These are phyloP conservation scores for Corythoichthys intestinalis DNA, from an alignment of 2,113 vertebrate species.

Conservation along the genomic window DNA sequence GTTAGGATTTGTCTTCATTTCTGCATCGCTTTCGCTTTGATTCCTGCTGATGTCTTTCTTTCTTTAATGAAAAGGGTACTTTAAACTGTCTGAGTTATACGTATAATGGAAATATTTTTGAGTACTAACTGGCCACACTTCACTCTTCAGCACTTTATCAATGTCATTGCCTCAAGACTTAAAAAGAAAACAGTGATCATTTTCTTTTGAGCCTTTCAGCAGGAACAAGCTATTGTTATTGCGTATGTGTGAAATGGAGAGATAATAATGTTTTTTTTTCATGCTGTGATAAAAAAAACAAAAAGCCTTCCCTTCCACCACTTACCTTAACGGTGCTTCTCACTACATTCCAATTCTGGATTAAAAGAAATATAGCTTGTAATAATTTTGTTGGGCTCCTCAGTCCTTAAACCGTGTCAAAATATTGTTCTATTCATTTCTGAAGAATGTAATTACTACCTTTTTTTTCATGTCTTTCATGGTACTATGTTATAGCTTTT, in stretches of 20 bases:
- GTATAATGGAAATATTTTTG: conserved; percentile 17
- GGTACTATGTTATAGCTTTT: conserved; percentile 8
- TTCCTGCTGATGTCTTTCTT: conserved; percentile 23
- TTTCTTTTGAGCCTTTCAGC: background rate
- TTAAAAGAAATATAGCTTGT: conserved; percentile 2
- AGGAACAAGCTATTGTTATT: conserved; percentile 5
- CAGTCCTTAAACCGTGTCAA: conserved; percentile 2
- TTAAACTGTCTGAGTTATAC: conserved; percentile 18
- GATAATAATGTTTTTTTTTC: background rate
- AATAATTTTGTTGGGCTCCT: conserved; percentile 32
- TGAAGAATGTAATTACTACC: background rate
- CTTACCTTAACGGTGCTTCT: conserved; percentile 46
- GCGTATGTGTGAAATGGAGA: background rate
- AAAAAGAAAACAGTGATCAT: background rate
- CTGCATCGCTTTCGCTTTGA: conserved; percentile 15
- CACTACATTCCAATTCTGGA: conserved; percentile 33
- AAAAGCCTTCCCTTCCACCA: conserved; percentile 6
- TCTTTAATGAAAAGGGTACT: conserved; percentile 45
- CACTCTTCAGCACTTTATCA: conserved; percentile 64
- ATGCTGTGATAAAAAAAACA: conserved; percentile 3
- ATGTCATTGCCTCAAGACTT: conserved; percentile 13
- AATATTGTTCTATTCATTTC: conserved; percentile 24
- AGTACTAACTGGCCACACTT: conserved; percentile 31
- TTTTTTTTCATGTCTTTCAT: conserved; percentile 10
- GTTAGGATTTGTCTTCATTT: conserved; percentile 33